These are phyloP conservation scores for Drosophila willistoni DNA, from an alignment of 1,140 invertebrate species.

Conservation along the genomic window DNA sequence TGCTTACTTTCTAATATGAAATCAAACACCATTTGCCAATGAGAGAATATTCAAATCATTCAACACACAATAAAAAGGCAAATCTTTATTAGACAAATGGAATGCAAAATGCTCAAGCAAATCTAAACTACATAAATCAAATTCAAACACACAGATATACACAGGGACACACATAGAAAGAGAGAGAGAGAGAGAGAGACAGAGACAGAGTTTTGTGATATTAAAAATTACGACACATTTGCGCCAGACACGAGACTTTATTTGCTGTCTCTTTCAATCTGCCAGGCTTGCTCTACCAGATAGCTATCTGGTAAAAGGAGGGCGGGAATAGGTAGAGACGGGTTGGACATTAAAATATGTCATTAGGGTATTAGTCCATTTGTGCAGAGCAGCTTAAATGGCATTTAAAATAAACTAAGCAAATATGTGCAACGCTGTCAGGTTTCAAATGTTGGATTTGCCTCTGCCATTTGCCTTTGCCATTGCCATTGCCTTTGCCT, in stretches of 20 bases:
- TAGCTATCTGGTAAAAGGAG: too few relatives aligned
- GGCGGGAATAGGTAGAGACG: neutral
- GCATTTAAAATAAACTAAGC: conserved; percentile 75
- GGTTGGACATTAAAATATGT: conserved; percentile 71
- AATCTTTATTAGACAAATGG: conserved; percentile 38
- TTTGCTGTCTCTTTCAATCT: conserved; percentile 22
- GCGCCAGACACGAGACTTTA: conserved; percentile 24
- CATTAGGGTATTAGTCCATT: conserved; percentile 65
- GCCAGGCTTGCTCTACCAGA: conserved; percentile 9
- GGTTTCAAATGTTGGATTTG: conserved; percentile 25
- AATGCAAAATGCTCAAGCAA: conserved; percentile 53
- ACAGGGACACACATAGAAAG: neutral
- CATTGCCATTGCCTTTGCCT: conserved; percentile 26
- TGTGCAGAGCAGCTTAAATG: conserved; percentile 67
- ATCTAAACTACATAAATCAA: conserved; percentile 77
- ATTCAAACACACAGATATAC: conserved; percentile 34
- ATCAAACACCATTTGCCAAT: neutral
- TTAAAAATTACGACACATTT: conserved; percentile 76
- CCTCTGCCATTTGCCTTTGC: neutral
- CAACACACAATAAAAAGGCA: conserved; percentile 36
- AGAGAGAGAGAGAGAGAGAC: neutral
- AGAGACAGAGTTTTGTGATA: conserved; percentile 42
- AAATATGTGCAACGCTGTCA: conserved; percentile 57
- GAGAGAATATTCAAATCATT: conserved; percentile 3
- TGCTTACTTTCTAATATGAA: neutral